Evolutionary conservation across 2,888 invertebrate species (phyloP), one percentile per base, ranked within the genome.

Genomic region (Diabrotica balteata): DNA sequence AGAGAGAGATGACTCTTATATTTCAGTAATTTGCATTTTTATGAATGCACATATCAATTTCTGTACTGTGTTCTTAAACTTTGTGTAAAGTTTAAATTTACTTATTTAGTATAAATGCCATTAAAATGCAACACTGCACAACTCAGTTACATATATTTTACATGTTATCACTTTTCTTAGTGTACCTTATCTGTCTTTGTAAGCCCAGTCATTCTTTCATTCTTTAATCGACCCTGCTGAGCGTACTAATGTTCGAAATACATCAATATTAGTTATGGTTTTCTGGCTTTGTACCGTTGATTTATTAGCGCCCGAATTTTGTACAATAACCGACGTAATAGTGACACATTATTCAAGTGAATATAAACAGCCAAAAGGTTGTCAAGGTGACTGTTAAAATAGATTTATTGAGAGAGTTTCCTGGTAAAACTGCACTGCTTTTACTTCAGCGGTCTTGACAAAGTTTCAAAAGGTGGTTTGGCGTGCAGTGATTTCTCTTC

Each of bases 201-300:
- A 44, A 11, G 49, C 17, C 11, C 44, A 53, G 63, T 63, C 69
- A 58, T 71, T 75, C 79, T 78, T 78, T 76, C 69, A 58, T 71
- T 75, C 79, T 78, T 78, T 76, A 71, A 72, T 73, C 71, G 73
- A 74, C 45, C 78, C 79, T 72, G 77, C 77, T 76, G 80, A 51
- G 72, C 78, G 79, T 75, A 79, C 82, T 81, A 82, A 83, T 83
- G 81, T 79, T 78, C 80, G 47, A 81, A 82, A 82, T 83, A 81
- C 81, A 83, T 82, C 80, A 78, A 80, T 80, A 81, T 84, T 82
- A 83, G 83, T 82, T 81, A 82, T 83, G 83, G 82, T 80, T 80
- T 82, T 77, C 75, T 32, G 78, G 79, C 79, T 80, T 80, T 79
- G 78, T 77, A 71, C 73, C 71, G 75, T 78, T 83, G 83, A 83